phyloP scores from a whole-genome alignment of 2,888 invertebrate species.

The Erannis defoliaria region DNA sequence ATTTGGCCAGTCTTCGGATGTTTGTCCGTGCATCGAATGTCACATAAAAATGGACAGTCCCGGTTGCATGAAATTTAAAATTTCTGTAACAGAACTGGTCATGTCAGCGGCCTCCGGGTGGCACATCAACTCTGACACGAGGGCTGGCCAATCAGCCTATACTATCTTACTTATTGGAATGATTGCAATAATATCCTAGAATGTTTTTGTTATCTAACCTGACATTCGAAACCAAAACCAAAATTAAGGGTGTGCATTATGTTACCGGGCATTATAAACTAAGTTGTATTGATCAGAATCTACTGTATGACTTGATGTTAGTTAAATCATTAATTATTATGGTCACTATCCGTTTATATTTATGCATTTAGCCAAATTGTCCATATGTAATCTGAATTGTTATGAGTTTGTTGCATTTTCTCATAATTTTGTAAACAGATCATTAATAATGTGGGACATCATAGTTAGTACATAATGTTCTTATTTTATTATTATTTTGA shows the following conservation, averaged over 20 bases:
- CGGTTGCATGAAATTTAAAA: too few species aligned
- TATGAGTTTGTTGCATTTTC: conserved; percentile 56
- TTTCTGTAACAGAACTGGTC: too few species aligned
- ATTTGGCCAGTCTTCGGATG: too few species aligned
- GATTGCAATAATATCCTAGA: too few species aligned
- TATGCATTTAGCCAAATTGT: conserved; percentile 49
- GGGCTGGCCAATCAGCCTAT: too few species aligned
- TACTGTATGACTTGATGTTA: conserved; percentile 27
- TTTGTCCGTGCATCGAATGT: too few species aligned
- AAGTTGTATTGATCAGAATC: background rate
- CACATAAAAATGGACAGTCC: too few species aligned
- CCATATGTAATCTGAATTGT: conserved; percentile 39
- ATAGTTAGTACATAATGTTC: conserved; percentile 47
- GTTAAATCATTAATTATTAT: conserved; percentile 8
- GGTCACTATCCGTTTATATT: conserved; percentile 19
- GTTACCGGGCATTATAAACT: background rate
- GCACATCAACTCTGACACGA: too few species aligned
- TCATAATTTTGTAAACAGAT: conserved; percentile 38
- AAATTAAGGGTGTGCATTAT: background rate
- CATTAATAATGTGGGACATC: conserved; percentile 20
- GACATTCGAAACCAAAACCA: too few species aligned
- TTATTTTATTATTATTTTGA: conserved; percentile 54
- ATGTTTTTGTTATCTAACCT: too few species aligned
- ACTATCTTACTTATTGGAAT: too few species aligned
- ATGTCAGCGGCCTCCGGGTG: too few species aligned